Evolutionary conservation across 1,140 invertebrate species (phyloP).

Genomic region (Brachionus rubens): DNA sequence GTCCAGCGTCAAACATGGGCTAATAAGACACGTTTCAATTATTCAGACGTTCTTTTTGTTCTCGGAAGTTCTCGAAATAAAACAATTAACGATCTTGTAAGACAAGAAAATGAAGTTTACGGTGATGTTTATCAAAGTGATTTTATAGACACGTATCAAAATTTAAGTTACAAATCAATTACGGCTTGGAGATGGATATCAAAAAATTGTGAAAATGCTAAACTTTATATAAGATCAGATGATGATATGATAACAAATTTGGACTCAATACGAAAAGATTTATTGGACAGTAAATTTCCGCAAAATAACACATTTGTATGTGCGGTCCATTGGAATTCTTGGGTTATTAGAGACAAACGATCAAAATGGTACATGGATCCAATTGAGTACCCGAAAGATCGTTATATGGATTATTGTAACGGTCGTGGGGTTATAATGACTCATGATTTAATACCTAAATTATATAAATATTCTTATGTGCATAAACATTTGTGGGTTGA

Average conservation of each 20-base stretch:
- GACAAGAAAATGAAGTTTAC: constrained; percentile 47
- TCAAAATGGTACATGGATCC: neutral
- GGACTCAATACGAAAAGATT: neutral
- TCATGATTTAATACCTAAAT: constrained; percentile 10
- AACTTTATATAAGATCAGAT: constrained; percentile 47
- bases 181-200: constrained; percentile 49
- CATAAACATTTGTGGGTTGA: constrained; percentile 8
- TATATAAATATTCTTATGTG: neutral
- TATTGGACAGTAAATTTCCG: neutral
- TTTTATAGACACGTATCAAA: constrained; percentile 49
- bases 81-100: neutral
- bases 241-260: constrained; percentile 48
- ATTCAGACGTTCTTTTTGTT: neutral
- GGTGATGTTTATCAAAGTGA: constrained; percentile 50
- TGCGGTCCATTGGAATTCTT: neutral
- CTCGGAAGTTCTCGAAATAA: neutral
- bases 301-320: neutral
- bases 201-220: constrained; percentile 46
- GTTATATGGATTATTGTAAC: neutral
- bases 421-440: neutral
- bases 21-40: neutral
- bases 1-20: constrained; percentile 48
- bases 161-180: constrained; percentile 49
- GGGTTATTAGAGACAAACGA: neutral
- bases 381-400: neutral